phyloP scores from a whole-genome alignment of 2,797 vertebrate genomes.

The Danio aesculapii region DNA sequence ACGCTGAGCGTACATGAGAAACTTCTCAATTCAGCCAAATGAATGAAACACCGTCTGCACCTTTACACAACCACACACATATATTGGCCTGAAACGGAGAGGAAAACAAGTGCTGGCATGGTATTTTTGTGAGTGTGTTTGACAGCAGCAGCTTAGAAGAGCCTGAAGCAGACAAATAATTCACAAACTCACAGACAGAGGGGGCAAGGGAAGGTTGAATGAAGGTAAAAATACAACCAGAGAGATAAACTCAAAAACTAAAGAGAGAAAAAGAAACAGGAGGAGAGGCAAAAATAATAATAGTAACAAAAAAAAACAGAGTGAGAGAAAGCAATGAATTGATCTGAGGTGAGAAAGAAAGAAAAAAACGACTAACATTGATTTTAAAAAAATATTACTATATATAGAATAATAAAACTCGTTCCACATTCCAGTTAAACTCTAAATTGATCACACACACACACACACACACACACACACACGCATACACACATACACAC shows the following conservation, averaged over 20 bases:
- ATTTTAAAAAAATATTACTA: too few relatives aligned
- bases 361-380: background rate
- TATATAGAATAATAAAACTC: too few relatives aligned
- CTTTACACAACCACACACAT: conserved; percentile 28
- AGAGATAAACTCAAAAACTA: background rate
- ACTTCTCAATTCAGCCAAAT: conserved; percentile 42
- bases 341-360: background rate
- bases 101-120: background rate
- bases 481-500: too few relatives aligned
- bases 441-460: too few relatives aligned
- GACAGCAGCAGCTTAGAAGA: background rate
- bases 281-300: background rate
- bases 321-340: conserved; percentile 1
- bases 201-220: conserved; percentile 20
- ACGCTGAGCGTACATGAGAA: background rate
- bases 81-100: background rate
- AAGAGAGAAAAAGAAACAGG: background rate
- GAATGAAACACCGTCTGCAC: conserved; percentile 30
- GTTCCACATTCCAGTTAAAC: too few relatives aligned
- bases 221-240: conserved; percentile 16
- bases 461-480: too few relatives aligned
- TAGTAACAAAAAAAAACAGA: too few relatives aligned
- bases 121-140: background rate
- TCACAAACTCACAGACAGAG: conserved; percentile 25
- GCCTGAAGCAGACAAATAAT: conserved; percentile 23